A percentile compares a stretch with the other conserved stretches of the same genome.
Conservation (phyloP, 1,140 invertebrate genomes). For the Aphidius gifuensis region DNA sequence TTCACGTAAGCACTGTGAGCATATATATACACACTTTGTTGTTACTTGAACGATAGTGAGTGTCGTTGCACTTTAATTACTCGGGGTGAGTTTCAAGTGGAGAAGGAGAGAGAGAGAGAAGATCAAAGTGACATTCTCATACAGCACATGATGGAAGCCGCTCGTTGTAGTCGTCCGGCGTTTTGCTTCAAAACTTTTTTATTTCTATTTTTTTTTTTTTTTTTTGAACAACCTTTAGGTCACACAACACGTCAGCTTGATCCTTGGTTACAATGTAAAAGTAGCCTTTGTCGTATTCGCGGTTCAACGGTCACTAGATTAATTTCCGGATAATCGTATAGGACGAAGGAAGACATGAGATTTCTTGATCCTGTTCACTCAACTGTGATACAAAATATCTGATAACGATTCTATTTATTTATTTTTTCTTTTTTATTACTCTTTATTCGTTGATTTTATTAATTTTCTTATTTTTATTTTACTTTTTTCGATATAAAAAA, state of each 20-base stretch:
- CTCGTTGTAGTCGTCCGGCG: too few relatives aligned
- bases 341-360: too few relatives aligned
- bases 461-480: too few relatives aligned
- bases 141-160: not conserved
- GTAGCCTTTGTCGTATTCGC: conserved; percentile 7
- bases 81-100: not conserved
- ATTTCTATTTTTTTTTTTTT: not conserved
- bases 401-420: too few relatives aligned
- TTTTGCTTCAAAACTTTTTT: not conserved
- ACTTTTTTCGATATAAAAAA: too few relatives aligned
- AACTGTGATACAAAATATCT: too few relatives aligned
- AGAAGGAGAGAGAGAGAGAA: not conserved
- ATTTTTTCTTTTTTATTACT: too few relatives aligned
- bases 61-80: conserved; percentile 22
- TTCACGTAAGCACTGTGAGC: too few relatives aligned
- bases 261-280: conserved; percentile 2
- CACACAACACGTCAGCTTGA: conserved; percentile 12
- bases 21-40: too few relatives aligned
- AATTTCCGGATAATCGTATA: conserved; percentile 10
- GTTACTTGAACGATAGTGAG: not conserved
- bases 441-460: too few relatives aligned
- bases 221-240: not conserved
- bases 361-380: too few relatives aligned
- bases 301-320: conserved; percentile 12
- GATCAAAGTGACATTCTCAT: conserved; percentile 15